Conservation (phyloP, 2,797 vertebrate species). For the Myioborus melanocephalus region DNA sequence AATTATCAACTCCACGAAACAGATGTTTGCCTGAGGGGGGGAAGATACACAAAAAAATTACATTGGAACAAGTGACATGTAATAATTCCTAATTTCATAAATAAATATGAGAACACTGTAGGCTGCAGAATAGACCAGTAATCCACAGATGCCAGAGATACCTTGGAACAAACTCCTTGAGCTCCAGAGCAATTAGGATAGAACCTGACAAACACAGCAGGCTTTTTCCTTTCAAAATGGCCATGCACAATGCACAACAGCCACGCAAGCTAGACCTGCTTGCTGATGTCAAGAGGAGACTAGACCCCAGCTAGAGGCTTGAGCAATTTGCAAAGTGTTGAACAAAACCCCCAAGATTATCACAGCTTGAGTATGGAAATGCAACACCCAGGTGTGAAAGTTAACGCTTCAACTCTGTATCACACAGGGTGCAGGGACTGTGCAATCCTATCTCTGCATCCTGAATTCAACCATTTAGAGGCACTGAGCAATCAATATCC, state of each 20-base stretch:
- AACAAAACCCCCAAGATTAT: conserved; percentile 18
- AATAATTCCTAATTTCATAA: conserved; percentile 10
- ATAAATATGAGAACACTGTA: not conserved
- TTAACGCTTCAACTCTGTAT: not conserved
- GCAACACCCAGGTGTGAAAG: conserved; percentile 30
- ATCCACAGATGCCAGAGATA: not conserved
- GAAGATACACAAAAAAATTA: not conserved
- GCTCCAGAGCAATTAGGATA: not conserved
- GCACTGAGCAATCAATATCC: not conserved
- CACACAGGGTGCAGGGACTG: not conserved
- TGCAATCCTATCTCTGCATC: not conserved
- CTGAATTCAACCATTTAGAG: not conserved
- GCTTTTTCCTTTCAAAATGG: not conserved
- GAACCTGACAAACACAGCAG: not conserved
- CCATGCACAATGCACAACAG: not conserved
- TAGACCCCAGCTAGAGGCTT: not conserved
- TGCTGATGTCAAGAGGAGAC: not conserved
- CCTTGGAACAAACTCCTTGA: not conserved
- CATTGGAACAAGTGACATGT: not conserved
- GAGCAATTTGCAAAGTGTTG: not conserved
- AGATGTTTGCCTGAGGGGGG: not conserved
- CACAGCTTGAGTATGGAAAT: not conserved
- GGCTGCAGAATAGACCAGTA: not conserved
- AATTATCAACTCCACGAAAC: not conserved
- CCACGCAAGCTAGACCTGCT: not conserved